A percentile compares a stretch with the other conserved stretches of the same genome.
Evolutionary conservation across 2,888 invertebrate genomes (phyloP).

Genomic region (Gastracanthus pulcherrimus): DNA sequence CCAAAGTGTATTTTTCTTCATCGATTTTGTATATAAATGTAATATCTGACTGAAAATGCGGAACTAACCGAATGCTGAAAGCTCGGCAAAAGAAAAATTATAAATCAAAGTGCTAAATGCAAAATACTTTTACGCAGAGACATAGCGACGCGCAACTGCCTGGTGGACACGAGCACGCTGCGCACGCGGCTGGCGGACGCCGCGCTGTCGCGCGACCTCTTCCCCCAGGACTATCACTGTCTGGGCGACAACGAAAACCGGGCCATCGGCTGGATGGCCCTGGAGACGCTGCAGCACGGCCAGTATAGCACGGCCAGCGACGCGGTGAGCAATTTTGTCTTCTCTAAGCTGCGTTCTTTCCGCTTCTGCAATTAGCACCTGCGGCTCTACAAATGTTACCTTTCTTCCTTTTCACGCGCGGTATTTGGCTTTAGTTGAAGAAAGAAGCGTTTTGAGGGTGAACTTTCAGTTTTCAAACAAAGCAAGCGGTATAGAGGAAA

Average conservation of each 20-base stretch:
- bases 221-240: constrained; percentile 95
- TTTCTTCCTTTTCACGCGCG: no score
- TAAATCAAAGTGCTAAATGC: neutral
- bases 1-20: no score
- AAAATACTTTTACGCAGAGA: constrained; percentile 79
- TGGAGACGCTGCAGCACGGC: constrained; percentile 90
- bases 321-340: constrained; percentile 83
- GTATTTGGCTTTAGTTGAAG: no score
- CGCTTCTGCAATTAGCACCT: neutral
- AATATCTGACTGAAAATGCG: no score
- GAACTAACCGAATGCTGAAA: no score
- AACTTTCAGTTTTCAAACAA: no score
- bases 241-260: constrained; percentile 95
- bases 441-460: no score
- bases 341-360: neutral
- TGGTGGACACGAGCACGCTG: constrained; percentile 81
- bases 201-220: constrained; percentile 92
- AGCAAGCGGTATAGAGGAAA: no score
- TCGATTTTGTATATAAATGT: no score
- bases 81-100: no score
- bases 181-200: constrained; percentile 93
- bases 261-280: constrained; percentile 96
- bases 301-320: constrained; percentile 93
- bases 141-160: constrained; percentile 93
- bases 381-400: no score